phyloP scores from a whole-genome alignment of 2,113 vertebrate species.

The Sorex fumeus region DNA sequence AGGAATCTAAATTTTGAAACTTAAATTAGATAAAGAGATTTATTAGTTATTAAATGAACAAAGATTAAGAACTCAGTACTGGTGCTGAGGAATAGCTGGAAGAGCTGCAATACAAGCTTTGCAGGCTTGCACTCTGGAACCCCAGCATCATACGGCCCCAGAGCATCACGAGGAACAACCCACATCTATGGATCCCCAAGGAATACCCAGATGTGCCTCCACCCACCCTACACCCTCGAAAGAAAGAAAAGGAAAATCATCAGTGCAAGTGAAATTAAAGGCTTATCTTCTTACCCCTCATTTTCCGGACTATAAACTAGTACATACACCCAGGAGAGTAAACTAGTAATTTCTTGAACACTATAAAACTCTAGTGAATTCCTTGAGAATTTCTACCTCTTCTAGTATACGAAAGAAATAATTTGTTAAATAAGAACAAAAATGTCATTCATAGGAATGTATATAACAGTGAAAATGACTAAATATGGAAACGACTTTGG shows the following conservation, averaged over 20 bases:
- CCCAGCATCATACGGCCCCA: too few relatives aligned
- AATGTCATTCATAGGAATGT: neutral
- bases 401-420: constrained; percentile 32
- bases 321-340: neutral
- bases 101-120: too few relatives aligned
- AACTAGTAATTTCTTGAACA: constrained; percentile 1
- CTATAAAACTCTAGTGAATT: constrained; percentile 9
- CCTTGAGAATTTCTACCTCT: constrained; percentile 5
- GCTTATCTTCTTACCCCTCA: neutral
- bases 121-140: too few relatives aligned
- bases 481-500: too few relatives aligned
- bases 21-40: constrained; percentile 18
- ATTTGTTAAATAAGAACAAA: neutral
- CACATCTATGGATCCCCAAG: too few relatives aligned
- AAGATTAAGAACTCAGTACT: neutral
- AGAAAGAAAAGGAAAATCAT: too few relatives aligned
- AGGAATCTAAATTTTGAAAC: constrained; percentile 35
- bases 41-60: constrained; percentile 3
- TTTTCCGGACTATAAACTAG: neutral
- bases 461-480: neutral
- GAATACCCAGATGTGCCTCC: too few relatives aligned
- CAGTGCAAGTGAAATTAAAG: neutral
- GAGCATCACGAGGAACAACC: too few relatives aligned
- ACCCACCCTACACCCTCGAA: too few relatives aligned
- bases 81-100: too few relatives aligned